phyloP scores from a whole-genome alignment of 2,797 vertebrate species.

The Euthynnus affinis region DNA sequence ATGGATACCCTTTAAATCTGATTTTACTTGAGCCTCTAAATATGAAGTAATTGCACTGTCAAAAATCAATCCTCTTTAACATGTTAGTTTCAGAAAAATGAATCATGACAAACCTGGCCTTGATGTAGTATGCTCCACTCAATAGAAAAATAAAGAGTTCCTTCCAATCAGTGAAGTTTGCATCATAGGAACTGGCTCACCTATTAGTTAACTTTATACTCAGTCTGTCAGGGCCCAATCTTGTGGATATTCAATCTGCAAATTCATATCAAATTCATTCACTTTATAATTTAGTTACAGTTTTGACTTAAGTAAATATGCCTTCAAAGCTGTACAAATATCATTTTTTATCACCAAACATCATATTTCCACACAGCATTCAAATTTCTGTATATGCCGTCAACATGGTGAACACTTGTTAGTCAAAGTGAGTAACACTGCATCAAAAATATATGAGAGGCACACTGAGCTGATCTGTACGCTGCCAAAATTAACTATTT shows the following conservation, averaged over 20 bases:
- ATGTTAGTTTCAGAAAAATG: conserved; percentile 34
- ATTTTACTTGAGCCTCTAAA: conserved; percentile 44
- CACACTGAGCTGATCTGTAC: neutral
- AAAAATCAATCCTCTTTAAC: conserved; percentile 57
- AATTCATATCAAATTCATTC: neutral
- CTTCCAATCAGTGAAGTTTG: conserved; percentile 5
- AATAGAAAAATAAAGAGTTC: conserved; percentile 32
- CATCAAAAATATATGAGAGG: neutral
- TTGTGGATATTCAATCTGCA: neutral
- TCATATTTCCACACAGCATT: neutral
- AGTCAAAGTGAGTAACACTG: neutral
- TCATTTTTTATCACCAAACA: neutral
- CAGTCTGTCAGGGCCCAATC: conserved; percentile 1
- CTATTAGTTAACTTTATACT: conserved; percentile 8
- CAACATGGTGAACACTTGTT: neutral
- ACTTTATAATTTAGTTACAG: neutral
- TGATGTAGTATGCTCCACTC: conserved; percentile 27
- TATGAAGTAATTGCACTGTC: conserved; percentile 55
- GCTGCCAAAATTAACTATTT: neutral
- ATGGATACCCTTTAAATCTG: conserved; percentile 40
- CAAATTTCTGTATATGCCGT: neutral
- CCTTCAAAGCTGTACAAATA: neutral
- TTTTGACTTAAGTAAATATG: neutral
- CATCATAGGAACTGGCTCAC: neutral
- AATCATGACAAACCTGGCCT: conserved; percentile 41